phyloP scores from a whole-genome alignment of 2,888 invertebrate species.

The Parapristionchus giblindavisi region DNA sequence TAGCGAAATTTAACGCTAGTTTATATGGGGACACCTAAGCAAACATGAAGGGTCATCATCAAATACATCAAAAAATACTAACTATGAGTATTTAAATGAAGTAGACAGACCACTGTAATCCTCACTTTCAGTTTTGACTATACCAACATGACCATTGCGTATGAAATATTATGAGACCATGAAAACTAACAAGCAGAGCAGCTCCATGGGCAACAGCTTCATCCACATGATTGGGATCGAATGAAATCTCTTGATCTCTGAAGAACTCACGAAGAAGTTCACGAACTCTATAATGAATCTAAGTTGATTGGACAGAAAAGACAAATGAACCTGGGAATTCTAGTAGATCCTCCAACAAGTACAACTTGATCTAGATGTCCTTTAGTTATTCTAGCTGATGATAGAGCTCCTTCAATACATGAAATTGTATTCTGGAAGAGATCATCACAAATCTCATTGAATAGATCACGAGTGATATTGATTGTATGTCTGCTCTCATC shows the following conservation, averaged over 20 bases:
- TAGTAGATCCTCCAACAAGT: neutral
- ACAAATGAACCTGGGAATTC: conserved; percentile 2
- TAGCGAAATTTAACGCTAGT: too few species aligned
- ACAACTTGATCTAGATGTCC: neutral
- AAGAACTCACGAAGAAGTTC: neutral
- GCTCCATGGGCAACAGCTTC: conserved; percentile 6
- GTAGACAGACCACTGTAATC: too few species aligned
- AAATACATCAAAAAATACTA: too few species aligned
- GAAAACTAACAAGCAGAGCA: neutral
- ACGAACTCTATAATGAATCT: neutral
- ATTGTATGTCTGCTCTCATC: too few species aligned
- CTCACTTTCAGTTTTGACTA: too few species aligned
- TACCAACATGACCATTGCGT: too few species aligned
- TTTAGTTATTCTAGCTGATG: neutral
- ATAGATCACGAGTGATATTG: neutral
- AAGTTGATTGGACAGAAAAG: neutral
- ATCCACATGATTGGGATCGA: neutral
- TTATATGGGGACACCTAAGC: too few species aligned
- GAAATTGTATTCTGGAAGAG: neutral
- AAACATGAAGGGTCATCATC: too few species aligned
- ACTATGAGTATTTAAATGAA: too few species aligned
- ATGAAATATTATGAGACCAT: too few species aligned
- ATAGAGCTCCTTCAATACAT: neutral
- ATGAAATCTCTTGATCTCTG: neutral
- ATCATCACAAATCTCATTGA: neutral